Percentiles rank a stretch among this genome's conserved stretches.
Evolutionary conservation across 1,140 invertebrate species (phyloP).

Genomic region (Hylyphantes graminicola): DNA sequence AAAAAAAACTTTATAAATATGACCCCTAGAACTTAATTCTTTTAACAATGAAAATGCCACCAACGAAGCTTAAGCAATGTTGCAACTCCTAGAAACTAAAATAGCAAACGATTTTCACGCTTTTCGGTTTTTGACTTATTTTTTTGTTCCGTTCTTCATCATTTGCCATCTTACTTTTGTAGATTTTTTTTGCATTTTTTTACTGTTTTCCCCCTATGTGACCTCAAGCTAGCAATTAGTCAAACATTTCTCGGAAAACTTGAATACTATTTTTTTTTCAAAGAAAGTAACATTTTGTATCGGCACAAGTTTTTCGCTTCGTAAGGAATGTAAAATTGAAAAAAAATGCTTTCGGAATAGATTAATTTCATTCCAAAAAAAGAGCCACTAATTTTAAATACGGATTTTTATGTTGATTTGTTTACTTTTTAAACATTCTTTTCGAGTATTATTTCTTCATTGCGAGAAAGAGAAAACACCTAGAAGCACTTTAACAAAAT

Average conservation of each 20-base stretch:
- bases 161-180: constrained; percentile 9
- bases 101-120: constrained; percentile 32
- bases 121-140: constrained; percentile 21
- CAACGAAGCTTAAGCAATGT: constrained; percentile 34
- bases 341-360: too few relatives aligned
- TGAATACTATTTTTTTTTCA: background rate
- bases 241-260: constrained; percentile 29
- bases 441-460: too few relatives aligned
- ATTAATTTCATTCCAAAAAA: too few relatives aligned
- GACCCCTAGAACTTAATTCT: constrained; percentile 17
- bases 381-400: too few relatives aligned
- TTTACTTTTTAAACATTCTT: too few relatives aligned
- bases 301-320: too few relatives aligned
- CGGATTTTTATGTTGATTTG: too few relatives aligned
- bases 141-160: constrained; percentile 37
- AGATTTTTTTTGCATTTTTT: background rate
- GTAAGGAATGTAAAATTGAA: too few relatives aligned
- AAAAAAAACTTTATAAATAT: constrained; percentile 12
- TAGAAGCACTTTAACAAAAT: too few relatives aligned
- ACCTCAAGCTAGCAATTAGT: constrained; percentile 44
- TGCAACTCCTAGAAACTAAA: constrained; percentile 16
- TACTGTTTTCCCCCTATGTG: background rate
- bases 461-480: too few relatives aligned
- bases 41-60: constrained; percentile 47
- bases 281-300: background rate